Conservation (phyloP, 2,888 invertebrate species). For the Andrena trimmerana region DNA sequence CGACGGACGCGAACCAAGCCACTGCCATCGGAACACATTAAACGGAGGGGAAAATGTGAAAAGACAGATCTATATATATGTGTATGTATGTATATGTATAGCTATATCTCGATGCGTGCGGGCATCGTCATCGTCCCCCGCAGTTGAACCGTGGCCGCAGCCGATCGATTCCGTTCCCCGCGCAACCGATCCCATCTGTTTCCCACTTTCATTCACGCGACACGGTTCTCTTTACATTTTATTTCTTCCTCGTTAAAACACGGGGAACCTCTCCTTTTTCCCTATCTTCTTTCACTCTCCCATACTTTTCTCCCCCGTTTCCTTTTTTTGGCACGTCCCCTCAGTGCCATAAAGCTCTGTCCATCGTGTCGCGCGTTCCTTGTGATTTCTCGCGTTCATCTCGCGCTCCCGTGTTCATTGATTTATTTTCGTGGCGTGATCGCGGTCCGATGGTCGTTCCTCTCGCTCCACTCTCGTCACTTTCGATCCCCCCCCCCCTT, state of each 20-base stretch:
- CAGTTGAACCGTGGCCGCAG: slow-evolving; percentile 9
- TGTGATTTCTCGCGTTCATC: slow-evolving; percentile 37
- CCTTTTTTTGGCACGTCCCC: slow-evolving; percentile 23
- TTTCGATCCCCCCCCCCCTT: background rate
- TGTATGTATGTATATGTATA: slow-evolving; percentile 17
- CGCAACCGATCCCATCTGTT: background rate
- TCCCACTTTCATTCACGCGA: slow-evolving; percentile 18
- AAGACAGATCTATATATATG: background rate
- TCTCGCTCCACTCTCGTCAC: slow-evolving; percentile 43
- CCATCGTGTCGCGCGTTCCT: slow-evolving; percentile 29
- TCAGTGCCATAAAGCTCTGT: slow-evolving; percentile 42
- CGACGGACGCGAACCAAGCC: slow-evolving; percentile 49
- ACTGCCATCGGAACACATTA: slow-evolving; percentile 61
- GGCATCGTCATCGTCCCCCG: background rate
- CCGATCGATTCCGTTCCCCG: slow-evolving; percentile 37
- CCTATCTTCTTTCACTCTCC: background rate
- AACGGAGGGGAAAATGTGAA: slow-evolving; percentile 25
- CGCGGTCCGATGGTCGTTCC: slow-evolving; percentile 36
- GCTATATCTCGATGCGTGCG: slow-evolving; percentile 16
- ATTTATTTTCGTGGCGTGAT: slow-evolving; percentile 62
- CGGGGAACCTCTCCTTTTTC: background rate
- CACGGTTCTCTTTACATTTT: background rate
- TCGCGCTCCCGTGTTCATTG: slow-evolving; percentile 40
- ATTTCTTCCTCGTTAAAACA: slow-evolving; percentile 21
- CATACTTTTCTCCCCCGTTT: too few species aligned